These are phyloP conservation scores for Rhingia rostrata DNA, from an alignment of 2,888 invertebrate species.

Conservation along the genomic window DNA sequence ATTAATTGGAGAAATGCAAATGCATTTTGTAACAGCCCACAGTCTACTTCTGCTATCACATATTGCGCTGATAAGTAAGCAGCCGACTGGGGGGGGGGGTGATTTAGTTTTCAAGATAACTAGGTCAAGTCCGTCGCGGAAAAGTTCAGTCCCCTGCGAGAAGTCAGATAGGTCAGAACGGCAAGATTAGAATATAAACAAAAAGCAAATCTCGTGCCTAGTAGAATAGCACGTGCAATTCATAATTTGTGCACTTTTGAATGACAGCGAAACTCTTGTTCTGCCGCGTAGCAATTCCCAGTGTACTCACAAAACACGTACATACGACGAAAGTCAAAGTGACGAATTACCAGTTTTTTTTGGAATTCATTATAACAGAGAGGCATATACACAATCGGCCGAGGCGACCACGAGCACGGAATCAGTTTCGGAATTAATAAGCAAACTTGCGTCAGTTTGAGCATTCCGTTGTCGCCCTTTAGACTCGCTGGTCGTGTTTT, in stretches of 20 bases:
- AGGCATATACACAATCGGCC: background rate
- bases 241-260: constrained; percentile 5
- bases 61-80: background rate
- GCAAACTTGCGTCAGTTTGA: constrained; percentile 41
- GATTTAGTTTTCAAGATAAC: background rate
- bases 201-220: constrained; percentile 6
- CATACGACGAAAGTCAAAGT: background rate
- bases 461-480: constrained; percentile 59
- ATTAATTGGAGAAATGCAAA: no score
- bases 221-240: constrained; percentile 11
- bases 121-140: constrained; percentile 6
- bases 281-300: constrained; percentile 59
- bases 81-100: background rate
- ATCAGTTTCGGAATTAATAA: background rate
- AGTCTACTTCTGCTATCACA: background rate
- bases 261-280: constrained; percentile 28
- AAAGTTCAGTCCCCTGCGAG: constrained; percentile 29
- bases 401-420: constrained; percentile 7
- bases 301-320: constrained; percentile 16
- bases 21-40: background rate
- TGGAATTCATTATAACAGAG: constrained; percentile 17
- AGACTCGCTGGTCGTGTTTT: constrained; percentile 45
- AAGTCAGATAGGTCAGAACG: constrained; percentile 1
- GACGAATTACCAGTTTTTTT: constrained; percentile 16
- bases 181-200: constrained; percentile 24